Evolutionary conservation across 2,888 invertebrate genomes (phyloP).

Genomic region (Drosophila basisetae): DNA sequence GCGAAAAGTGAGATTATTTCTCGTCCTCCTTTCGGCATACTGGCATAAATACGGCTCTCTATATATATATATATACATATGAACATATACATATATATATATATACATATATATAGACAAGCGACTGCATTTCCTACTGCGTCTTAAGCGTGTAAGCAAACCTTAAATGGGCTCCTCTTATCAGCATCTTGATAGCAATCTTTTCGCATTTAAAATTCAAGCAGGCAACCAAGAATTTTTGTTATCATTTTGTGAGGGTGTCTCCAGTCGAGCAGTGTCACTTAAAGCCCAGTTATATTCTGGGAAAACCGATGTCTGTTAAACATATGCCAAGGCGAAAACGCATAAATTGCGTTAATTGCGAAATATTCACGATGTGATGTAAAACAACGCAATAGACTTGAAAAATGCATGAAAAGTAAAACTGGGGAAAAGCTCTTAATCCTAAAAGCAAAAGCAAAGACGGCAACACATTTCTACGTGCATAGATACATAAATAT

Average conservation of each 20-base stretch:
- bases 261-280: neutral
- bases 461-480: neutral
- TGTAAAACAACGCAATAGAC: slow-evolving; percentile 6
- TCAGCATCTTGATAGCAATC: neutral
- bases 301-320: neutral
- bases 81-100: neutral
- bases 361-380: slow-evolving; percentile 3
- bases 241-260: neutral
- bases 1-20: slow-evolving; percentile 61
- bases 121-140: slow-evolving; percentile 6
- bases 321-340: slow-evolving; percentile 19
- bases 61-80: neutral
- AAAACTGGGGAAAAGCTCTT: slow-evolving; percentile 18
- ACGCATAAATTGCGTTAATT: slow-evolving; percentile 13
- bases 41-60: slow-evolving; percentile 64
- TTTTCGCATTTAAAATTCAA: neutral
- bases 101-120: neutral
- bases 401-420: slow-evolving; percentile 15
- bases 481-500: slow-evolving; percentile 13
- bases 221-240: neutral
- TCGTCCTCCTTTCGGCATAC: slow-evolving; percentile 62
- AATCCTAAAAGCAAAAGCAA: slow-evolving; percentile 10
- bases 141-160: neutral
- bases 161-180: neutral
- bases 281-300: neutral